These are phyloP conservation scores for Serilophus lunatus DNA, from an alignment of 2,113 vertebrate genomes.

Conservation along the genomic window DNA sequence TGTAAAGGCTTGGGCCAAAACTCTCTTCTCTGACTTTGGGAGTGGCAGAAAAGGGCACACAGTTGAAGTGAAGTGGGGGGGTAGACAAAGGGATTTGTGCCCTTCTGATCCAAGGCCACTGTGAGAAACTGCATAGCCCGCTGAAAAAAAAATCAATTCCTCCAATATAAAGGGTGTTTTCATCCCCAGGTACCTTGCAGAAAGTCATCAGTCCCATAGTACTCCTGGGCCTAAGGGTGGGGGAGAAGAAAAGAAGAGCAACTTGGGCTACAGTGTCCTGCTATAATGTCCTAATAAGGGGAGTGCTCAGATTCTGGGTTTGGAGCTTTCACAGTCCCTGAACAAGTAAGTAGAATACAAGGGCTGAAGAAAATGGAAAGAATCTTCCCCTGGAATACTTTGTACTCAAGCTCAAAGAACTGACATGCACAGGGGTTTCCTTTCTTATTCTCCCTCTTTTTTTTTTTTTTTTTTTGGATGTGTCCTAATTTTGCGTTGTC, in stretches of 20 bases:
- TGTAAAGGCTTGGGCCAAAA: slow-evolving; percentile 47
- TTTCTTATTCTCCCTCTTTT: not conserved
- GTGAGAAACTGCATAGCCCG: not conserved
- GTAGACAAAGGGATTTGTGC: not conserved
- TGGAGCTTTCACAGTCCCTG: not conserved
- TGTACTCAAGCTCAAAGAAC: not conserved
- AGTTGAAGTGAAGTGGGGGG: not conserved
- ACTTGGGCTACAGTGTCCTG: not conserved
- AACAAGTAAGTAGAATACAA: not conserved
- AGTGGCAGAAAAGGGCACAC: slow-evolving; percentile 28
- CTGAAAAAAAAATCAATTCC: not conserved
- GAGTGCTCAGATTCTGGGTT: not conserved
- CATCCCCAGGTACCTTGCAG: not conserved
- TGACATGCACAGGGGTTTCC: not conserved
- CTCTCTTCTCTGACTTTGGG: slow-evolving; percentile 42
- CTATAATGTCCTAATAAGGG: not conserved
- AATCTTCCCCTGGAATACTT: not conserved
- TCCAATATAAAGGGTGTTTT: not conserved
- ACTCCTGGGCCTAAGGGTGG: not conserved
- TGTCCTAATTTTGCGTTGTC: not conserved
- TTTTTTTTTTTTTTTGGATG: not conserved
- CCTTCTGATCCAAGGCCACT: not conserved
- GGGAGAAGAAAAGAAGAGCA: not conserved
- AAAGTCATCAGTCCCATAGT: not conserved
- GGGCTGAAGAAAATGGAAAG: not conserved